Evolutionary conservation across 1,140 invertebrate species (phyloP), one percentile per base, ranked within the genome.

Genomic region (Drosophila azteca): DNA sequence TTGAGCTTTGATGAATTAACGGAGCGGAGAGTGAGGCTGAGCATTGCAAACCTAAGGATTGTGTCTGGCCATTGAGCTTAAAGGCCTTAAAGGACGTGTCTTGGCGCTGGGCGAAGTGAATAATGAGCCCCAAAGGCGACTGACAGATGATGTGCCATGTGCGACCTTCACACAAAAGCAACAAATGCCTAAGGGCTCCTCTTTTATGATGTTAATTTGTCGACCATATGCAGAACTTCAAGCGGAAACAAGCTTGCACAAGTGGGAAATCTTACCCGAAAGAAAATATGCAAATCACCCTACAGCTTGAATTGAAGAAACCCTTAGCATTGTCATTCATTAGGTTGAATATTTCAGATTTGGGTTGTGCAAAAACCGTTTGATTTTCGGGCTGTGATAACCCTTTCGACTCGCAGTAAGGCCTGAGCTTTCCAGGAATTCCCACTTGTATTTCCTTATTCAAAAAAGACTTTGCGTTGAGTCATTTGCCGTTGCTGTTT

Each of bases 231-330:
- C 43, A 44, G 48, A 54, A 65, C 44, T 43, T 65, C 31, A 39
- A 26, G 49, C 22, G 71, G 17, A 66, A 57, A 49, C 46, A 29
- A 55, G 43, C 46, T 29, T 39, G 43, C 52, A 39, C 55, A 17
- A 41, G 60, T 45, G 43, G 39, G 51, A 58, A 65, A 78, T 61
- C 45, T 53, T 45, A 52, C 46, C 11, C 35, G 46, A 20, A 63
- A 55, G 48, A 45, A 63, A 78, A 71, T 62, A 87, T 85, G 78
- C 78, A 82, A 85, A 87, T 87, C 69, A 75, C 55, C 60, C 15
- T 13, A 11, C 17, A 22, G 17, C 43, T 9, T 46, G n/a, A 9
- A 13, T 59, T 41, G 8, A 11, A 11, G 26, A 11, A 31, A 2
- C 20, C 20, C 17, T 31, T 17, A 6, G 39, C 6, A 11, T 60